phyloP scores from a whole-genome alignment of 2,888 invertebrate genomes.

The Tachina lurida region DNA sequence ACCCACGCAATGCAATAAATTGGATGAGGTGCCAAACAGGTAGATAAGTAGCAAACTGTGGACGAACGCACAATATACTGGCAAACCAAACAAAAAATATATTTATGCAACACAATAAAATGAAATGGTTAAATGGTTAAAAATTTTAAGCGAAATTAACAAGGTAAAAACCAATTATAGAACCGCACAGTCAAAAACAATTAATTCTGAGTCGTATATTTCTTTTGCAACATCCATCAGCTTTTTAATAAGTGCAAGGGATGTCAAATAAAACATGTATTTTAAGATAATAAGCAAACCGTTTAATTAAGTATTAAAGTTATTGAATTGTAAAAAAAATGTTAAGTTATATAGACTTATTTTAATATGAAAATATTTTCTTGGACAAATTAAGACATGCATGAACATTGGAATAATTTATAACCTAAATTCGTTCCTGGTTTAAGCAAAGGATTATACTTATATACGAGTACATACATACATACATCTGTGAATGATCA shows the following conservation, averaged over 20 bases:
- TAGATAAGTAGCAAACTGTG: constrained; percentile 62
- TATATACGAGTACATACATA: no score
- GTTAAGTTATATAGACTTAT: no score
- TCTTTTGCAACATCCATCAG: not conserved
- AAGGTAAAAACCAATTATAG: constrained; percentile 52
- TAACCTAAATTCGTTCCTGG: no score
- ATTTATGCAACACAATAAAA: constrained; percentile 48
- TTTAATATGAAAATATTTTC: no score
- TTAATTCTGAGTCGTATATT: not conserved
- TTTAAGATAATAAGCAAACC: constrained; percentile 20
- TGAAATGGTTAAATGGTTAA: constrained; percentile 12
- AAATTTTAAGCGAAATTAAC: constrained; percentile 28
- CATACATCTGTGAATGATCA: no score
- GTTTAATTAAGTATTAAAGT: constrained; percentile 29
- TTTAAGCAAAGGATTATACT: no score
- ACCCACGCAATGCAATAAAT: constrained; percentile 70
- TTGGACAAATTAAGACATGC: no score
- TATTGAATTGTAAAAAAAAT: not conserved
- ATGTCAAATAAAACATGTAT: not conserved
- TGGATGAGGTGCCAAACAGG: constrained; percentile 52
- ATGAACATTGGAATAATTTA: no score
- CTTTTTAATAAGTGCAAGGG: not conserved
- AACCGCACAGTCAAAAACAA: not conserved
- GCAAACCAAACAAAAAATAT: constrained; percentile 8
- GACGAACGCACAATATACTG: constrained; percentile 20